These are phyloP conservation scores for Thera obeliscata DNA, from an alignment of 2,888 invertebrate species.

Conservation along the genomic window DNA sequence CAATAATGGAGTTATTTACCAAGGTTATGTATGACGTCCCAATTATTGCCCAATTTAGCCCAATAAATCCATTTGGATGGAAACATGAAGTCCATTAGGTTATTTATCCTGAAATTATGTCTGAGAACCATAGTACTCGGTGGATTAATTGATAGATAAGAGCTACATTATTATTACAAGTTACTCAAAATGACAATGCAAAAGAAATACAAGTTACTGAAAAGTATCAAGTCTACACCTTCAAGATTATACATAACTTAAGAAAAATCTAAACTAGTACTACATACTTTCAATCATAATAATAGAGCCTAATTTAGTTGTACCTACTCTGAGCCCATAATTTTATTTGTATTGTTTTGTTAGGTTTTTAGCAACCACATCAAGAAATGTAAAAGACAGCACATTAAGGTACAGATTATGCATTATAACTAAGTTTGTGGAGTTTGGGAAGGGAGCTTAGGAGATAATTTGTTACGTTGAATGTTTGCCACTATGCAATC, in stretches of 20 bases:
- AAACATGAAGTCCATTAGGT: conserved; percentile 64
- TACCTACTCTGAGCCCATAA: conserved; percentile 42
- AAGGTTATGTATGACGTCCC: conserved; percentile 65
- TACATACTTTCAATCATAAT: conserved; percentile 42
- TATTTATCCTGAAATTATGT: conserved; percentile 73
- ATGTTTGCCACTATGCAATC: conserved; percentile 75
- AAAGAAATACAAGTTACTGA: conserved; percentile 34
- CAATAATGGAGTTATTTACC: conserved; percentile 66
- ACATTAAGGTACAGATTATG: conserved; percentile 47
- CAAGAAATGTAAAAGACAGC: conserved; percentile 34
- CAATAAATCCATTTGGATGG: conserved; percentile 64
- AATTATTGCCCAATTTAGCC: conserved; percentile 74
- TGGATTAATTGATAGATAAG: conserved; percentile 36
- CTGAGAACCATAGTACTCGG: conserved; percentile 52
- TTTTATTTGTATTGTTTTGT: conserved; percentile 44
- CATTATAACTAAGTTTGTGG: conserved; percentile 52
- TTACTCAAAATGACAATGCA: conserved; percentile 29
- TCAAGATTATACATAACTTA: conserved; percentile 25
- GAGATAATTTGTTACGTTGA: conserved; percentile 73
- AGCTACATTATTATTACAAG: conserved; percentile 39
- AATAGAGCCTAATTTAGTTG: conserved; percentile 46
- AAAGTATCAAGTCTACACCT: conserved; percentile 35
- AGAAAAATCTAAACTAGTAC: conserved; percentile 40
- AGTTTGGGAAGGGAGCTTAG: conserved; percentile 52
- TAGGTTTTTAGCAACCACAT: conserved; percentile 20